Evolutionary conservation across 2,113 vertebrate genomes (phyloP).

Genomic region (Maccullochella peelii): DNA sequence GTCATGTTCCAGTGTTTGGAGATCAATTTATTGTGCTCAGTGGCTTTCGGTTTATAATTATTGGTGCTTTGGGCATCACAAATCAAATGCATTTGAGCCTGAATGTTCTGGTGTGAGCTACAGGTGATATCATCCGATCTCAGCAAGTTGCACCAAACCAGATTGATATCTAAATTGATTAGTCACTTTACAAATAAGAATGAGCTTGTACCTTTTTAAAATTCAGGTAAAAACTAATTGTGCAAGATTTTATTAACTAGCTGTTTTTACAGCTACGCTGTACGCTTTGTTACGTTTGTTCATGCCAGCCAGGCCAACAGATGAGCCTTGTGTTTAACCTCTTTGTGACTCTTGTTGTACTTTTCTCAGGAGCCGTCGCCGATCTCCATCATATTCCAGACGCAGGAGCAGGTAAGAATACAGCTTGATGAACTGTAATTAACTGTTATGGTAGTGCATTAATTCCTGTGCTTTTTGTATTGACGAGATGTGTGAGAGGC

Average conservation of each 20-base stretch:
- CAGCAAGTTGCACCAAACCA: neutral
- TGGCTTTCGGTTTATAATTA: neutral
- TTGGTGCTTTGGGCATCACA: neutral
- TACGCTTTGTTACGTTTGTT: neutral
- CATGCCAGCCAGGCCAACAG: neutral
- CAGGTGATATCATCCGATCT: neutral
- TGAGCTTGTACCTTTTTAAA: neutral
- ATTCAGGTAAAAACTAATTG: neutral
- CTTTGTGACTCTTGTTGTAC: neutral
- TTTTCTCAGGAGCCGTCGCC: constrained; percentile 71
- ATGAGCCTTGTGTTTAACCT: neutral
- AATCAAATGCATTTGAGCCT: neutral
- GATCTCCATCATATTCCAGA: constrained; percentile 85
- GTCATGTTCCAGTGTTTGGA: neutral
- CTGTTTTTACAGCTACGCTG: neutral
- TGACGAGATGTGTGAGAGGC: neutral
- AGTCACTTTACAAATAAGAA: neutral
- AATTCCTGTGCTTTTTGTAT: neutral
- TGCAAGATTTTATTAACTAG: neutral
- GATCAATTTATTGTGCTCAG: neutral
- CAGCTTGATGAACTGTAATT: neutral
- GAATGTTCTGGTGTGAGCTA: neutral
- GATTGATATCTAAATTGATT: no score
- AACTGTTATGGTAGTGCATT: neutral
- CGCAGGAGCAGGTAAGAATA: constrained; percentile 83